Evolutionary conservation across 2,888 invertebrate species (phyloP), one percentile per base, ranked within the genome.

Genomic region (Pachycephus smyrnensis): DNA sequence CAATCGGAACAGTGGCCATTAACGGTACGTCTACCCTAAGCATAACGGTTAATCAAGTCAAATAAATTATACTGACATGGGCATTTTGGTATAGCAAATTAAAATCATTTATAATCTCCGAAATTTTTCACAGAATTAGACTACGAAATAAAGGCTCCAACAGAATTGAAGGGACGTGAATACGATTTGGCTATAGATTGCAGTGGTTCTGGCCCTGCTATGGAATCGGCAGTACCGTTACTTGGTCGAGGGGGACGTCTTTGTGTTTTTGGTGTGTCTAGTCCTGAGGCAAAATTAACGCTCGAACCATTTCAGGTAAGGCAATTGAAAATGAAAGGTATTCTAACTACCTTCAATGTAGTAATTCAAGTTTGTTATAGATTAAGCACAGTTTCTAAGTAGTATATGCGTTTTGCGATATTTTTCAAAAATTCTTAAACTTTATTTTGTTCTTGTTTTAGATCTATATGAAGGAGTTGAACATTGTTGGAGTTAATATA

Each of bases 161-260:
- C 93, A 4, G 92, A 94, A 3, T 86, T 95, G 79, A 93, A 92
- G 6, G 90, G 92, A 1, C 92, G 93, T 30, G 90, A 92, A 1
- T 95, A 94, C 83, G 95, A 96, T 84, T 91, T 95, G 71, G 94
- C 94, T 12, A 92, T 96, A n/a, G 96, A 96, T 83, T 96, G 96
- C 86, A 95, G 95, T 87, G 96, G 96, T 88, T 94, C 93, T 12
- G 94, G 94, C 1, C 94, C 94, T 79, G 96, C 95, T 0, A 94
- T 95, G 91, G 95, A 95, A 87, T 92, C 93, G 3, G 94, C 92
- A 3, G 90, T 95, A 76, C 91, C 93, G 55, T 91, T 94, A 68
- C 80, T 96, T 79, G 91, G 90, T 12, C 91, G 90, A 1, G 95
- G 95, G 0, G 96, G 95, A 0, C 95, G 94, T 83, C 93, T 95